Conservation (phyloP, 2,113 vertebrate species). For the Xiphophorus maculatus region DNA sequence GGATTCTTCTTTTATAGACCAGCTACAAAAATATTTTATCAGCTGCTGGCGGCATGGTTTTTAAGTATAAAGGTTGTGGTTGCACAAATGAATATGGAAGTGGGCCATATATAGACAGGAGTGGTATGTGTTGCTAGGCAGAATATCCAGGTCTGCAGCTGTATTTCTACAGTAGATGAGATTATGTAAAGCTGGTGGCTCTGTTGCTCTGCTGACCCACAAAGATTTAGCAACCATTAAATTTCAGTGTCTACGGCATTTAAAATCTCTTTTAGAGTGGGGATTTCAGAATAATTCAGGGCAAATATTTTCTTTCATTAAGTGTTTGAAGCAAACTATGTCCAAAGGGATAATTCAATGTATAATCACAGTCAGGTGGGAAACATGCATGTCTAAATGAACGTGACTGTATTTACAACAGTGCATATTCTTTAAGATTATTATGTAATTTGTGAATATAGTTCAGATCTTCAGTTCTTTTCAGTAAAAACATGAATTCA, state of each 20-base stretch:
- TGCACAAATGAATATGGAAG: slow-evolving; percentile 40
- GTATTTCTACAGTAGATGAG: slow-evolving; percentile 6
- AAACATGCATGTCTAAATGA: too few species aligned
- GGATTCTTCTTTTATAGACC: not conserved
- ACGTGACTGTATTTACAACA: not conserved
- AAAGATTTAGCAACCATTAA: not conserved
- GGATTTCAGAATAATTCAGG: not conserved
- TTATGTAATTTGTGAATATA: too few species aligned
- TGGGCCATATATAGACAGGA: slow-evolving; percentile 23
- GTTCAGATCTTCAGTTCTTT: too few species aligned
- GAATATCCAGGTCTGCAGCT: slow-evolving; percentile 33
- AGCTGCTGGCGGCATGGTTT: slow-evolving; percentile 1
- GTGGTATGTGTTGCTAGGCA: slow-evolving; percentile 60
- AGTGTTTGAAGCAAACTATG: not conserved
- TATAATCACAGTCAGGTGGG: too few species aligned
- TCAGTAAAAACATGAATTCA: too few species aligned
- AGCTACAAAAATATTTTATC: not conserved
- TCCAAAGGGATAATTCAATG: not conserved
- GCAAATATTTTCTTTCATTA: not conserved
- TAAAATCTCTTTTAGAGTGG: not conserved
- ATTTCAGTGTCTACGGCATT: not conserved
- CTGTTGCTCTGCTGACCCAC: slow-evolving; percentile 2
- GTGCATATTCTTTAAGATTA: not conserved
- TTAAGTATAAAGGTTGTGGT: slow-evolving; percentile 18
- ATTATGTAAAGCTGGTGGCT: slow-evolving; percentile 19